These are phyloP conservation scores for Pristionchus mayeri DNA, from an alignment of 2,888 invertebrate genomes.

Conservation along the genomic window DNA sequence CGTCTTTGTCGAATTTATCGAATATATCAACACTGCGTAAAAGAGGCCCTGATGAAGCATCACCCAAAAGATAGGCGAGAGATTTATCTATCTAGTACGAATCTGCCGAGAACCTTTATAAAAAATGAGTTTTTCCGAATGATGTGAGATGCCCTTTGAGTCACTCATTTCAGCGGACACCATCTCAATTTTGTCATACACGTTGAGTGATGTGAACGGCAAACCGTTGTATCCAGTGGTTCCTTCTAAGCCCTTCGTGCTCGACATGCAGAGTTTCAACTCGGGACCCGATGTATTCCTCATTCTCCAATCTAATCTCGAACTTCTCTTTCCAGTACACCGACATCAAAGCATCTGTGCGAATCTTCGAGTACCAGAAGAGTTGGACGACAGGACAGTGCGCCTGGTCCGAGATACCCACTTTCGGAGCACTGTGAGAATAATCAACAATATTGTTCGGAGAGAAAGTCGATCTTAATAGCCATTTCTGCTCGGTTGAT, in stretches of 20 bases:
- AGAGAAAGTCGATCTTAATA: too few relatives aligned
- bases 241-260: slow-evolving; percentile 62
- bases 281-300: slow-evolving; percentile 60
- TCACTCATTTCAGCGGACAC: slow-evolving; percentile 49
- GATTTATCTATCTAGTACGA: too few relatives aligned
- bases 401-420: slow-evolving; percentile 66
- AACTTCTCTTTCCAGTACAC: slow-evolving; percentile 54
- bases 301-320: too few relatives aligned
- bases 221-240: slow-evolving; percentile 69
- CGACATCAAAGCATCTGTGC: slow-evolving; percentile 67
- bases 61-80: too few relatives aligned
- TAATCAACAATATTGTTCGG: too few relatives aligned
- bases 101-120: too few relatives aligned
- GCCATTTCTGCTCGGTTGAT: too few relatives aligned
- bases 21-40: too few relatives aligned
- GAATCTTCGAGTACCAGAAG: slow-evolving; percentile 64
- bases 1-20: too few relatives aligned
- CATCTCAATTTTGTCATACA: slow-evolving; percentile 59
- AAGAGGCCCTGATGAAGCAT: too few relatives aligned
- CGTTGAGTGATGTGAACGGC: slow-evolving; percentile 61
- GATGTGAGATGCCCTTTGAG: too few relatives aligned
- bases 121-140: not conserved
- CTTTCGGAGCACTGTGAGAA: slow-evolving; percentile 68
- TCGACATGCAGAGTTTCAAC: slow-evolving; percentile 68
- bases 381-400: slow-evolving; percentile 63